Base-by-base conservation (phyloP, 2,888 invertebrate species). In the Ectobius pallidus region DNA sequence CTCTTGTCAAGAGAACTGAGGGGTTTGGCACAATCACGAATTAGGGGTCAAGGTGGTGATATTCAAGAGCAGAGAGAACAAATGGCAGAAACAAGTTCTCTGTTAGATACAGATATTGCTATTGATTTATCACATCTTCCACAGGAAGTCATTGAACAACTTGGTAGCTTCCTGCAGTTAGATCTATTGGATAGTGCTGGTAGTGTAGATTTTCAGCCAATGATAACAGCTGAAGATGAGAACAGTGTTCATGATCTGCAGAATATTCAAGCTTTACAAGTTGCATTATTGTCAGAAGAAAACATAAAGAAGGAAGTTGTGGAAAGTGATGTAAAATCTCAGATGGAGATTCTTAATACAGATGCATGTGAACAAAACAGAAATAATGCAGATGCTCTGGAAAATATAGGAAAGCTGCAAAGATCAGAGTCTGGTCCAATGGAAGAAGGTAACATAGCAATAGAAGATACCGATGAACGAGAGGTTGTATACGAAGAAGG, bases 101-200 rank as follows among this genome's bases (percentile, higher is more conserved):
- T 71, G 14, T 58, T 75, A 22, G 73, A 73, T 63, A 70, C 75
- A 46, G 71, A 75, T 58, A 52, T 71, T 30, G 71, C 69, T 25
- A 58, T 75, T 25, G 69, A 69, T 46, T 58, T 75, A 11, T 71
- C 55, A 18, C 73, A 68, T 58, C 65, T 75, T 32, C 75, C 75
- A 20, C 39, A 70, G 16, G 75, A 75, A 58, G 65, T 75, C 22
- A 75, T 75, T 25, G 71, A 75, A 30, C 69, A 73, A 27, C 71
- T 75, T 65, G 73, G 73, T 46, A 75, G 58, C 22, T 52, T 75
- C 25, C 69, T 75, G 69, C 71, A 74, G 16, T 42, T 74, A 25
- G 39, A 73, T 69, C 61, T 70, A 2, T 22, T 52, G 20, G 61
- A 69, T 20, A 34, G 27, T 72, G 69, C 65, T 18, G 65, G 7